These are phyloP conservation scores for Labroides dimidiatus DNA, from an alignment of 2,797 vertebrate genomes.

Conservation along the genomic window DNA sequence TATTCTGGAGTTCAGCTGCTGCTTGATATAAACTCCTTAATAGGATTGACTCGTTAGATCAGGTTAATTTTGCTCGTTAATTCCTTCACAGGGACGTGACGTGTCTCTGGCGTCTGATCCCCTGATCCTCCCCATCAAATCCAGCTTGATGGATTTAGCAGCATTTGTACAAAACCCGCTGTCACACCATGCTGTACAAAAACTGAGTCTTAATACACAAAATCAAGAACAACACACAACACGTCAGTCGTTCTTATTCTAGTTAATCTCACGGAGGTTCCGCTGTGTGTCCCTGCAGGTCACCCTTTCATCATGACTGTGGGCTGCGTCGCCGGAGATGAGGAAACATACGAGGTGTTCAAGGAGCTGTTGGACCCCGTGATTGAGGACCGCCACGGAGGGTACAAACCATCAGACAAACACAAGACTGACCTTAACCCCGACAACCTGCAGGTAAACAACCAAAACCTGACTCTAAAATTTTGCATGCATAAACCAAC, in stretches of 20 bases:
- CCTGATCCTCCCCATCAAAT: constrained; percentile 32
- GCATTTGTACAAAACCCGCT: not conserved
- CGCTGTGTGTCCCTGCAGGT: constrained; percentile 77
- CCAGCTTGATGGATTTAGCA: constrained; percentile 4
- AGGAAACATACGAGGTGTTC: constrained; percentile 93
- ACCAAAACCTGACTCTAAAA: too few species aligned
- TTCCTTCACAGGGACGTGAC: constrained; percentile 2
- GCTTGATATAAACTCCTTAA: constrained; percentile 50
- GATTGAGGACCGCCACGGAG: constrained; percentile 94
- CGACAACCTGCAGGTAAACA: constrained; percentile 80
- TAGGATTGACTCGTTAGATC: constrained; percentile 49
- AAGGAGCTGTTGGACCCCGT: constrained; percentile 91
- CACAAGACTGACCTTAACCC: constrained; percentile 95
- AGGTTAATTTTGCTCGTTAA: constrained; percentile 51
- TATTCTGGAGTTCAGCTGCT: constrained; percentile 10
- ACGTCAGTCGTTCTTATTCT: not conserved
- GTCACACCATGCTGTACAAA: not conserved
- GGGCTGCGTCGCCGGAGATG: constrained; percentile 94
- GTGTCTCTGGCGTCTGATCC: constrained; percentile 23
- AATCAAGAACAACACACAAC: not conserved
- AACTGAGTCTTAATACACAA: not conserved
- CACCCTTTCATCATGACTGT: constrained; percentile 97
- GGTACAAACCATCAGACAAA: constrained; percentile 92
- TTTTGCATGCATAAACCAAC: too few species aligned
- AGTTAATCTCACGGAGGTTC: not conserved